phyloP scores from a whole-genome alignment of 2,113 vertebrate genomes.

The Malurus elegans region DNA sequence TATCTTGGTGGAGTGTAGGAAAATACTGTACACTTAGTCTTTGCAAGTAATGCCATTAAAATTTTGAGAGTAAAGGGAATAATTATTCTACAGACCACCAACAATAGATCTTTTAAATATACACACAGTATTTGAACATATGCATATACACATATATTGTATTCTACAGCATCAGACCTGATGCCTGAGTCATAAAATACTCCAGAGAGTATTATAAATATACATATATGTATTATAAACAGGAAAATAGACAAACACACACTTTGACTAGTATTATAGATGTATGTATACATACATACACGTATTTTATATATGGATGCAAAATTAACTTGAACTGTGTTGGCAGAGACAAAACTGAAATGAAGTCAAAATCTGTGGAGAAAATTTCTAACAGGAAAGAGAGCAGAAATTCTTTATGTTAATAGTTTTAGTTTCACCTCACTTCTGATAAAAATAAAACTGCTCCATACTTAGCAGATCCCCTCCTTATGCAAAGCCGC shows the following conservation, averaged over 20 bases:
- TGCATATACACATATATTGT: conserved; percentile 73
- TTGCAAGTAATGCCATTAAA: conserved; percentile 73
- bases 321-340: conserved; percentile 39
- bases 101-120: conserved; percentile 73
- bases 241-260: conserved; percentile 66
- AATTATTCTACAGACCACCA: conserved; percentile 74
- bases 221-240: conserved; percentile 71
- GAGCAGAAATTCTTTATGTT: conserved; percentile 23
- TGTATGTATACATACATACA: conserved; percentile 55
- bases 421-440: conserved; percentile 35
- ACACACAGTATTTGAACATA: conserved; percentile 69
- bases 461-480: conserved; percentile 32
- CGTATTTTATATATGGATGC: neutral
- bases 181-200: conserved; percentile 78
- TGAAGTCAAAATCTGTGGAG: conserved; percentile 26
- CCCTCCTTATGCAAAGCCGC: neutral
- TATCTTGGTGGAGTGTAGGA: conserved; percentile 78
- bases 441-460: conserved; percentile 47
- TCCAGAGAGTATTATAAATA: conserved; percentile 70
- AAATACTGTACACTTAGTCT: conserved; percentile 77
- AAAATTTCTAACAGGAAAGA: conserved; percentile 40
- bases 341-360: conserved; percentile 53
- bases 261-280: conserved; percentile 37
- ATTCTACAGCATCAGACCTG: conserved; percentile 75
- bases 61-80: conserved; percentile 52